These are phyloP conservation scores for Tolypeutes matacus DNA, from an alignment of 2,797 vertebrate species.

Conservation along the genomic window DNA sequence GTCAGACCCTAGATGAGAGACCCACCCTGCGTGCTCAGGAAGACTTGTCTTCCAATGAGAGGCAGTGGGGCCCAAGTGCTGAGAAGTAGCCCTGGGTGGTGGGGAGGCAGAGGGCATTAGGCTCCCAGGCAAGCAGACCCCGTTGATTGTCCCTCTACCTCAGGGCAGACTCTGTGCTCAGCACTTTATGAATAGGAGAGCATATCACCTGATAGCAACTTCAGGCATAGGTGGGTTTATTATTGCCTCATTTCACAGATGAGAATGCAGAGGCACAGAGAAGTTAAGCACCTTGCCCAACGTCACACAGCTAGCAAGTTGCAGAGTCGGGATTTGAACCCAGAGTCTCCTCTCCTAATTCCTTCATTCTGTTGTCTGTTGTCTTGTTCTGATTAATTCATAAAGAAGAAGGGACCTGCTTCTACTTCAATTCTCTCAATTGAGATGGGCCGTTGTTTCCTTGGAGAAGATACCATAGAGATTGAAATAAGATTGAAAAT, in stretches of 20 bases:
- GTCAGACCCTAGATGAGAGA: constrained; percentile 24
- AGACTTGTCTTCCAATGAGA: neutral
- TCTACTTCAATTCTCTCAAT: neutral
- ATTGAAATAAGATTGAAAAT: neutral
- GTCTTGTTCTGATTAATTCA: neutral
- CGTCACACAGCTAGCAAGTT: constrained; percentile 29
- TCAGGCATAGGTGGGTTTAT: neutral
- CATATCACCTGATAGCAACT: neutral
- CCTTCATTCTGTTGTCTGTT: neutral
- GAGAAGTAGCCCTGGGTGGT: neutral
- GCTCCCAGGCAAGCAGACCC: neutral
- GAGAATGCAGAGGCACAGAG: constrained; percentile 32
- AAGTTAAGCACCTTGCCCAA: neutral
- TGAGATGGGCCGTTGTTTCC: neutral
- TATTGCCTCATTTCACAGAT: constrained; percentile 5
- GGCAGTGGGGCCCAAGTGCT: neutral
- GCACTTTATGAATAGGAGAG: neutral
- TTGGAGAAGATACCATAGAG: neutral
- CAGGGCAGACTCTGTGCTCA: neutral
- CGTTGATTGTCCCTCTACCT: neutral
- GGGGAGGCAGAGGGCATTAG: neutral
- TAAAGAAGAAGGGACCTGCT: neutral
- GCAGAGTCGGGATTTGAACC: neutral
- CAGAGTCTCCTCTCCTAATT: neutral
- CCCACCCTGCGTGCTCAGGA: neutral